Base-by-base conservation (phyloP, 2,888 invertebrate species). In the Bimastos eiseni region DNA sequence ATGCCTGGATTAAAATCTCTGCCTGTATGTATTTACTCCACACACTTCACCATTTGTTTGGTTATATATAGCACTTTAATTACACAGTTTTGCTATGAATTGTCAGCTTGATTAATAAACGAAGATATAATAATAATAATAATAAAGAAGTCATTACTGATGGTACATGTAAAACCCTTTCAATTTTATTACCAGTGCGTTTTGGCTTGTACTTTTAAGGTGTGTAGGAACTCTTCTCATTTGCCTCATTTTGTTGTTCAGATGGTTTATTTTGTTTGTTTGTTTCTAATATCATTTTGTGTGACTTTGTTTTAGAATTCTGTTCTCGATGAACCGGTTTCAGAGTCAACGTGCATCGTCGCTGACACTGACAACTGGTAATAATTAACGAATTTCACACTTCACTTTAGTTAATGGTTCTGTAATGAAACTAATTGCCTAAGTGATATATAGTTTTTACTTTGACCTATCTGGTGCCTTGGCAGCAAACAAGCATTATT, bases 341-440 rank as follows among this genome's bases (percentile, higher is more conserved):
- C 97, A 0, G 97, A 98, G 95, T 97, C 97, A 90, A 96, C 98
- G 86, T 98, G 97, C 92, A 97, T 98, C 92, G 96, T 98, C 55
- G 98, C 97, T 0, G 97, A 97, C 94, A 96, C 96, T 92, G 97
- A 97, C 93, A 97, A 96, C 90, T 98, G 98, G 97, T 97, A 96
- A 70, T n/a, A 70, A n/a, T n/a, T 70, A 70, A 70, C 8, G 24
- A 49, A 24, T 70, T 70, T 55, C 24, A 55, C 55, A 55, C 30
- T 55, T 70, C 70, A n/a, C 13, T 49, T 49, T 70, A 70, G 70
- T 70, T 70, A 70, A 70, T 17, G 30, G n/a, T n/a, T 49, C n/a
- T 70, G 70, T 11, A 70, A 70, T n/a, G 3, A 30, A 70, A 70
- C 70, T 70, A 17, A 24, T 49, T 21, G 49, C 49, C 24, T 3